A percentile compares a stretch with the other conserved stretches of the same genome.
Evolutionary conservation across 1,140 invertebrate genomes (phyloP).

Genomic region (Probaryconus sp.): DNA sequence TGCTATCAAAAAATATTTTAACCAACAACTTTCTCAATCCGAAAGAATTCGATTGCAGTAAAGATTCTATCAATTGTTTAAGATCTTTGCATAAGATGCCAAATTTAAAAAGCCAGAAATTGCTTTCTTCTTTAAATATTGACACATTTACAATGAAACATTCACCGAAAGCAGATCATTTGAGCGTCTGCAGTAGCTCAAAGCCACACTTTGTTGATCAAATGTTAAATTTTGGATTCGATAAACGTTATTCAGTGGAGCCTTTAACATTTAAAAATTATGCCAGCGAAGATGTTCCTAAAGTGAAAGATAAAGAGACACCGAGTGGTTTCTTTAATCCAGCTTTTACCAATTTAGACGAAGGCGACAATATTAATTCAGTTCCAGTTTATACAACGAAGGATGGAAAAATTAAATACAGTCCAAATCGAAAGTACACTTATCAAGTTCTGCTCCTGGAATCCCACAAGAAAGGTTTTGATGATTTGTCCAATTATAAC

Average conservation of each 20-base stretch:
- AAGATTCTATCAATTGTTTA: conserved; percentile 19
- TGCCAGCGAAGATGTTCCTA: conserved; percentile 14
- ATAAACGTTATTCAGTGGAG: conserved; percentile 61
- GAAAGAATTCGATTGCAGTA: conserved; percentile 23
- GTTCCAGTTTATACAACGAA: conserved; percentile 77
- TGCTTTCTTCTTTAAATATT: conserved; percentile 25
- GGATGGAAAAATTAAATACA: conserved; percentile 77
- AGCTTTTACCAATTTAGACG: conserved; percentile 64
- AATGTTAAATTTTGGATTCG: conserved; percentile 52
- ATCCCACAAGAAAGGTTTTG: conserved; percentile 53
- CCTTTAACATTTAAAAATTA: conserved; percentile 55
- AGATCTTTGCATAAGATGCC: conserved; percentile 8
- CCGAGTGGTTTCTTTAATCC: conserved; percentile 69
- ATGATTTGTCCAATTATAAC: conserved; percentile 18
- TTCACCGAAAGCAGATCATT: conserved; percentile 3
- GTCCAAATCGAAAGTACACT: conserved; percentile 74
- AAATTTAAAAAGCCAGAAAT: conserved; percentile 23
- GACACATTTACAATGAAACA: conserved; percentile 5
- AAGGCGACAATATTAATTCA: conserved; percentile 69
- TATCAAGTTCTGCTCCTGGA: conserved; percentile 71
- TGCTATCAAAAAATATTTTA: conserved; percentile 2
- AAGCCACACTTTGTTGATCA: conserved; percentile 36
- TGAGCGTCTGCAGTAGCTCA: conserved; percentile 19
- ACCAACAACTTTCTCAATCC: conserved; percentile 30
- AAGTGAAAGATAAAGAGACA: conserved; percentile 3